phyloP scores from a whole-genome alignment of 2,113 vertebrate genomes.

The Toxotes jaculatrix region DNA sequence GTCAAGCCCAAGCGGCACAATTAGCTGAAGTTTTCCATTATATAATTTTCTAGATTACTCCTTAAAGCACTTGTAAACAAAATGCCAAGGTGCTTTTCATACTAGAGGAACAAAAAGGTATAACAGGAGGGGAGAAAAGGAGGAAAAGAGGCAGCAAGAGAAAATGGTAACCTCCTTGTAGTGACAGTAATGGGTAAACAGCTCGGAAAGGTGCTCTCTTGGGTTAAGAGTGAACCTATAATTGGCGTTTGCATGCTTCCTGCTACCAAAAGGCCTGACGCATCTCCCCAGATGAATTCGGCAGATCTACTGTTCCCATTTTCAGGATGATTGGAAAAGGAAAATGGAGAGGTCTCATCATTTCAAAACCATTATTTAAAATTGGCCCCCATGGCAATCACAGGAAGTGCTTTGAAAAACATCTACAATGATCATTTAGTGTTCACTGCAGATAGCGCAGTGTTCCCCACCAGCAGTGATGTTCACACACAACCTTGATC shows the following conservation, averaged over 20 bases:
- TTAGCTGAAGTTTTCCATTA: conserved; percentile 83
- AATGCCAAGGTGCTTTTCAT: conserved; percentile 52
- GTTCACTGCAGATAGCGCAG: not conserved
- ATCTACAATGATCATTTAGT: conserved; percentile 14
- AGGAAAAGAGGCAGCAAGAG: conserved; percentile 15
- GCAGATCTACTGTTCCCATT: conserved; percentile 44
- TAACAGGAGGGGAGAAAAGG: conserved; percentile 5
- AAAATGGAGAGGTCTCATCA: conserved; percentile 45
- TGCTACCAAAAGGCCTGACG: conserved; percentile 39
- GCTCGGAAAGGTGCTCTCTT: conserved; percentile 39
- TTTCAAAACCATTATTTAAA: conserved; percentile 63
- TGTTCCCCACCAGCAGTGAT: conserved; percentile 27
- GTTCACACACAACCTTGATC: conserved; percentile 34
- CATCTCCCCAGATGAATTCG: conserved; percentile 54
- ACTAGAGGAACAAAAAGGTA: conserved; percentile 44
- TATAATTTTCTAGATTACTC: conserved; percentile 75
- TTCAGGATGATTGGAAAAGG: conserved; percentile 61
- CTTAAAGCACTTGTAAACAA: conserved; percentile 74
- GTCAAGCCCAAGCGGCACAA: conserved; percentile 79
- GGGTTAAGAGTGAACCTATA: conserved; percentile 59
- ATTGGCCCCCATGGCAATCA: conserved; percentile 57
- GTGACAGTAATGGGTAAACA: conserved; percentile 47
- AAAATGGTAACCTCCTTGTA: conserved; percentile 25
- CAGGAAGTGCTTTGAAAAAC: conserved; percentile 54
- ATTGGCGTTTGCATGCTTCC: conserved; percentile 63